Conservation (phyloP, 2,113 vertebrate species). For the Euleptes europaea region DNA sequence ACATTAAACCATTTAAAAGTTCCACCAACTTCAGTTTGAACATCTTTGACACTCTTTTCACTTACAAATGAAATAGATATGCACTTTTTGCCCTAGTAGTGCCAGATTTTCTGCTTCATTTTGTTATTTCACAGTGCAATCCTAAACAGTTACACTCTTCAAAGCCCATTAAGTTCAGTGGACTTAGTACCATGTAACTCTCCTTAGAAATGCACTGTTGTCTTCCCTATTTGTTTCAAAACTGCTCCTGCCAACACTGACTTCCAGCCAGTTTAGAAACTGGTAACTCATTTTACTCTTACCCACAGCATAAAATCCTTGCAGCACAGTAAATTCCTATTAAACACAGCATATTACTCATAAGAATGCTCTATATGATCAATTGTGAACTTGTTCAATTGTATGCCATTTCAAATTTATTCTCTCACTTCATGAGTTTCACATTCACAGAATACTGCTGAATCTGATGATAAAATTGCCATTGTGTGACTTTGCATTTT, state of each 20-base stretch:
- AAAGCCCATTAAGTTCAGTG: too few species aligned
- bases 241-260: background rate
- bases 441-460: background rate
- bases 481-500: background rate
- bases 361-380: background rate
- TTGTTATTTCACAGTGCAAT: background rate
- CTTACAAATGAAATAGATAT: background rate
- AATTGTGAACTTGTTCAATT: background rate
- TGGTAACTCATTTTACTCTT: background rate
- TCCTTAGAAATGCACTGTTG: too few species aligned
- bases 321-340: too few species aligned
- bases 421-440: background rate
- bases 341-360: background rate
- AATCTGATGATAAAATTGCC: background rate
- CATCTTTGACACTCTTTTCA: background rate
- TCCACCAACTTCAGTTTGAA: background rate
- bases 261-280: background rate
- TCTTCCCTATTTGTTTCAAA: background rate
- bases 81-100: background rate
- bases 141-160: too few species aligned
- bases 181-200: too few species aligned
- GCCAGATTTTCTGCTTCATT: background rate
- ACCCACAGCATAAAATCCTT: background rate
- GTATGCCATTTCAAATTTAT: background rate
- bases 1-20: background rate